A percentile compares a stretch with the other conserved stretches of the same genome.
These are phyloP conservation scores for Carduelis carduelis DNA, from an alignment of 2,797 vertebrate species.

Conservation along the genomic window DNA sequence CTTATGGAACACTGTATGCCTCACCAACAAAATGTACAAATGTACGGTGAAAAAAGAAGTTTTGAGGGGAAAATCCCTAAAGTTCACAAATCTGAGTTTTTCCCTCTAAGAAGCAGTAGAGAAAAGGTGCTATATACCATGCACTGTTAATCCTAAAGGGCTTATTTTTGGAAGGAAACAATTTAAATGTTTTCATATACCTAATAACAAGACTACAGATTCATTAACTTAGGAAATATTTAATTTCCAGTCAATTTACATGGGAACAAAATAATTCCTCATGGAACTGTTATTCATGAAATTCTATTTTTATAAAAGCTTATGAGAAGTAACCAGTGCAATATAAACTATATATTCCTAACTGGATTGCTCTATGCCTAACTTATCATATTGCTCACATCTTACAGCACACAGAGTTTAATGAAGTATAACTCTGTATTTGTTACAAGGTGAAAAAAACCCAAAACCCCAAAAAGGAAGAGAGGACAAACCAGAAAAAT, in stretches of 20 bases:
- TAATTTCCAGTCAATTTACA: neutral
- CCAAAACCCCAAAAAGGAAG: neutral
- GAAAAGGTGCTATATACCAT: neutral
- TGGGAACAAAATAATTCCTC: neutral
- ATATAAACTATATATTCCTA: neutral
- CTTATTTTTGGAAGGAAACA: neutral
- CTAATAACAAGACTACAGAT: neutral
- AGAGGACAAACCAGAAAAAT: neutral
- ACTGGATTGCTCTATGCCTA: neutral
- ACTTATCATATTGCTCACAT: neutral
- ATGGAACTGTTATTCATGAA: neutral
- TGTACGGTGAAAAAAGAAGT: neutral
- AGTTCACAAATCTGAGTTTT: neutral
- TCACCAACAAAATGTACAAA: neutral
- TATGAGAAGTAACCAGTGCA: neutral
- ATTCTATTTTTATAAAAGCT: neutral
- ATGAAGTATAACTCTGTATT: neutral
- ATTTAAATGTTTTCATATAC: neutral
- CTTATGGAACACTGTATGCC: rapidly evolving
- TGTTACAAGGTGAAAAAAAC: neutral
- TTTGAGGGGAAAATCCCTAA: neutral
- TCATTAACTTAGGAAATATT: neutral
- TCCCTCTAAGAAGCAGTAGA: neutral
- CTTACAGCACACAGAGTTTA: neutral
- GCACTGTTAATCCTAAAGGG: neutral